Conservation (phyloP, 2,797 vertebrate species). For the Anas bahamensis region DNA sequence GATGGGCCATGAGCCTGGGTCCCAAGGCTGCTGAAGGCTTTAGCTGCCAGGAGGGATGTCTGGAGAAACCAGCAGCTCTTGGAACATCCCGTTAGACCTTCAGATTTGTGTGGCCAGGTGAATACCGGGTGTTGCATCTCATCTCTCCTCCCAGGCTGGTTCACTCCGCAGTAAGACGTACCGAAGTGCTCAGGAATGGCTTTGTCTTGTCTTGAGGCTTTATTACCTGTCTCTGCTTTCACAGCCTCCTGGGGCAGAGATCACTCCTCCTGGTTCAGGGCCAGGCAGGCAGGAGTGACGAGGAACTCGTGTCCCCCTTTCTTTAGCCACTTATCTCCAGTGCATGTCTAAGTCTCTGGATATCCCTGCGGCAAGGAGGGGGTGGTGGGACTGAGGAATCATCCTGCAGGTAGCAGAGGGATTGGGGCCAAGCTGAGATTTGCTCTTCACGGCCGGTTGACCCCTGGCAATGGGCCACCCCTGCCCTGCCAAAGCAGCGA, state of each 20-base stretch:
- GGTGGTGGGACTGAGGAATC: background rate
- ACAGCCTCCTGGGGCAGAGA: background rate
- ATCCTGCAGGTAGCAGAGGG: background rate
- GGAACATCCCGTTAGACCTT: background rate
- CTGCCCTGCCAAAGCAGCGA: background rate
- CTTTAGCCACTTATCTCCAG: background rate
- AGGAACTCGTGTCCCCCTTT: background rate
- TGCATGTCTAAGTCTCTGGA: background rate
- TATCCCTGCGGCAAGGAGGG: background rate
- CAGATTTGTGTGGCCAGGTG: background rate
- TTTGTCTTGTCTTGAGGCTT: background rate
- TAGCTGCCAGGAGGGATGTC: background rate
- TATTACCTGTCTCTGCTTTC: background rate
- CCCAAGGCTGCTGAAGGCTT: background rate
- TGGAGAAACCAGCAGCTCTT: background rate
- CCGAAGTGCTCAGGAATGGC: background rate
- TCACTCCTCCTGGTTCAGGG: too few relatives aligned
- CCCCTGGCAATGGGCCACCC: background rate
- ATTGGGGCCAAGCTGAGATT: background rate
- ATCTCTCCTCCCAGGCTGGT: background rate
- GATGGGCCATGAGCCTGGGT: background rate
- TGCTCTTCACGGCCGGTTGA: background rate
- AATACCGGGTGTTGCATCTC: background rate
- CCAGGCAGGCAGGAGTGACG: fast-evolving
- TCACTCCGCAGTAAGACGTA: background rate